Evolutionary conservation across 2,113 vertebrate genomes (phyloP).

Genomic region (Ophthalmotilapia sp.): DNA sequence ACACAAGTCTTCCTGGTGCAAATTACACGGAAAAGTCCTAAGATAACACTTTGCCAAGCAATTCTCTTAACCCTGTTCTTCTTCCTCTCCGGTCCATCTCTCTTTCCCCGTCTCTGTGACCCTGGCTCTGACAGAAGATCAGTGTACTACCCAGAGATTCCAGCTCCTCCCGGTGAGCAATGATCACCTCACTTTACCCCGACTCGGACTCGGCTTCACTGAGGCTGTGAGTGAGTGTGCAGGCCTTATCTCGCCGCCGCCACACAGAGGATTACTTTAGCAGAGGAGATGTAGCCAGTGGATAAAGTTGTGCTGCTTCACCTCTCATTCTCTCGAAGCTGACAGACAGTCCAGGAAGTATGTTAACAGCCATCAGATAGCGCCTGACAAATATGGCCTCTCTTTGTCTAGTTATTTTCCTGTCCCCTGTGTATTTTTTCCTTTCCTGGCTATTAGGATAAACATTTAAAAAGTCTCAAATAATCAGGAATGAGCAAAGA

Average conservation of each 20-base stretch:
- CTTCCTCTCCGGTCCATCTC: not conserved
- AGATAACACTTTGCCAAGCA: not conserved
- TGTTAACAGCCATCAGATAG: constrained; percentile 64
- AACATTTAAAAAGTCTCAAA: constrained; percentile 22
- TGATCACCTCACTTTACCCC: constrained; percentile 35
- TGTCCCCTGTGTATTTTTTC: not conserved
- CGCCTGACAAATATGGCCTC: constrained; percentile 37
- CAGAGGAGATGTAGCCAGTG: constrained; percentile 43
- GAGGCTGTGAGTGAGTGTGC: constrained; percentile 27
- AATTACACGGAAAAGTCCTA: not conserved
- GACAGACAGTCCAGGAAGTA: constrained; percentile 36
- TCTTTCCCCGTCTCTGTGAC: not conserved
- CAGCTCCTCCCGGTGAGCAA: constrained; percentile 24
- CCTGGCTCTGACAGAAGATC: constrained; percentile 43
- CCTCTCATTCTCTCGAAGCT: constrained; percentile 51
- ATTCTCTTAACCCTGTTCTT: not conserved
- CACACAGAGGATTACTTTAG: constrained; percentile 61
- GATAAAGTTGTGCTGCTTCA: constrained; percentile 58
- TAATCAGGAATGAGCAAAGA: constrained; percentile 1
- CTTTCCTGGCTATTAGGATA: not conserved
- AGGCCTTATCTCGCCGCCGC: constrained; percentile 51
- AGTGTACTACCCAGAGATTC: not conserved
- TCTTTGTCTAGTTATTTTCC: constrained; percentile 32
- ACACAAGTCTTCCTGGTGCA: not conserved
- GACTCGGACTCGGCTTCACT: not conserved